Base-by-base conservation (phyloP, 2,888 invertebrate species). In the Teleogryllus oceanicus region DNA sequence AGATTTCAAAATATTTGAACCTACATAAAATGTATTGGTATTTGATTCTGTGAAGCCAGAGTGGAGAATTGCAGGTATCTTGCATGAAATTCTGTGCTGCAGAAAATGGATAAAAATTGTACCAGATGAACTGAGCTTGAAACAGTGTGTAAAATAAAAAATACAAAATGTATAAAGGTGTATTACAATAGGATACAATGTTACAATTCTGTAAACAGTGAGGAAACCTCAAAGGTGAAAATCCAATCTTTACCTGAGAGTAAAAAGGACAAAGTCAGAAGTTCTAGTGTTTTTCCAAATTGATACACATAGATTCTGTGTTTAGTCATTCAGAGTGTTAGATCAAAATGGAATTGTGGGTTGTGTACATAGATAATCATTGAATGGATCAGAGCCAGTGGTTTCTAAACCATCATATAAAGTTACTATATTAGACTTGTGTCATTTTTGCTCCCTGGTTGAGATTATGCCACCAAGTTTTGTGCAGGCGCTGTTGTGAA, bases 101-200 rank as follows among this genome's bases (percentile, higher is more conserved):
- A 62, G 62, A 62, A 18, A 18, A 13, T 12, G 13, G 62, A 62
- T 18, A n/a, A 18, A n/a, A 62, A 62, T 62, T 62, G 13, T 62
- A 62, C n/a, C 62, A 18, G 62, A n/a, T 62, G 62, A 18, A 18
- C 62, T 62, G 62, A 62, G 62, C 62, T 62, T 62, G 62, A 62
- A 18, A n/a, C 62, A 4, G n/a, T 62, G n/a, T 62, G 62, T 62
- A 62, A 62, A 62, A 62, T 37, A 37, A 37, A 37, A 37, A 37
- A 37, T 37, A 37, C 37, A 62, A 62, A 18, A n/a, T 62, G 62
- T 62, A 62, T 62, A 62, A 62, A 62, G 62, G 16, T 62, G 62
- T 62, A 62, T 62, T 62, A 62, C 62, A 18, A 62, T 62, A 62
- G 62, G n/a, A 62, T 62, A 62, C 62, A 62, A 62, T n/a, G n/a